Base-by-base conservation (phyloP, 2,888 invertebrate species). In the Cremastinae sp. region DNA sequence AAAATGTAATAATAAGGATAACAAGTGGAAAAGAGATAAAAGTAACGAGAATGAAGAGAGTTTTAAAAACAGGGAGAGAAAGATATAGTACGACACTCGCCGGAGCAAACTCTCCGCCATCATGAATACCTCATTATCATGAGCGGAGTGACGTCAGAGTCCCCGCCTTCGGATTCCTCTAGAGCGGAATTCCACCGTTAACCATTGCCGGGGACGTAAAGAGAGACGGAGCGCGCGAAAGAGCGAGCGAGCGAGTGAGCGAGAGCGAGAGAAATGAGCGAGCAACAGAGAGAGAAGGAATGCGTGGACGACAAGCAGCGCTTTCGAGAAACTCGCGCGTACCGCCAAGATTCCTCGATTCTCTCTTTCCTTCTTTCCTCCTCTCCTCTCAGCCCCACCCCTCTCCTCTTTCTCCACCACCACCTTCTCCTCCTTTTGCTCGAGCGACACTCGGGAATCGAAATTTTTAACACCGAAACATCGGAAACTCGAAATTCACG, bases 101-200 rank as follows among this genome's bases (percentile, higher is more conserved):
- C 78, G 82, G 93, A 70, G 70, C 70, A 55, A 93, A 93, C 66
- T 93, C 93, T 93, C 94, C 93, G 94, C 94, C 94, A 94, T 94
- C 93, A 94, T 94, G 94, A 93, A 94, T 94, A 94, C 94, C 94
- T 93, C 94, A 94, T 94, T 94, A 94, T 94, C 93, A 93, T 93
- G 93, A 92, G 89, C 88, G 88, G 86, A 89, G 92, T 94, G 94
- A 94, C 94, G 94, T 94, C 94, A 94, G 92, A 91, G 92, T 92
- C 92, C 92, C 91, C 89, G 91, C 91, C 92, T 88, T 88, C 90
- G 89, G 90, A 90, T 90, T 90, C 90, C 89, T 90, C 89, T 87
- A 87, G 88, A 90, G 89, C 89, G 90, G 90, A 90, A 90, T 90
- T 90, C 90, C 90, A 90, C 89, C 89, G 90, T 90, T 90, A 90